phyloP scores from a whole-genome alignment of 2,113 vertebrate genomes.

The Catagonus wagneri region DNA sequence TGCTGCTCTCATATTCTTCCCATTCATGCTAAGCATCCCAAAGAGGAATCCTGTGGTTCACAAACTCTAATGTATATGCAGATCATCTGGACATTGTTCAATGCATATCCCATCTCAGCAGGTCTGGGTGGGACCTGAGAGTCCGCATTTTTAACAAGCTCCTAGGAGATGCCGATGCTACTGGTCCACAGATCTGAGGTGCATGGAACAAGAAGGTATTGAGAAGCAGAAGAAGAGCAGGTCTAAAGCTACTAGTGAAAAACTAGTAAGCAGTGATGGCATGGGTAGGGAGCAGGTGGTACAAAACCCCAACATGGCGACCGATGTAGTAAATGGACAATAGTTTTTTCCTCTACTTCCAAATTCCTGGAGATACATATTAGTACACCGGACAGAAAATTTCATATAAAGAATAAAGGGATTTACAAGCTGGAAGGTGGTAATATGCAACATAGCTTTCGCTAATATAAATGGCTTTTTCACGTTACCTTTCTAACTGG shows the following conservation, averaged over 20 bases:
- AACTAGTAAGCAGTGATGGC: not conserved
- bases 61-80: not conserved
- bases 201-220: not conserved
- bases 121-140: not conserved
- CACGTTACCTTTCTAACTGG: not conserved
- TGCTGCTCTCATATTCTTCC: not conserved
- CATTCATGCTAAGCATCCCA: not conserved
- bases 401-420: not conserved
- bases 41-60: not conserved
- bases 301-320: not conserved
- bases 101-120: not conserved
- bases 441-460: not conserved
- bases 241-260: not conserved
- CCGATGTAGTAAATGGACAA: not conserved
- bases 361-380: not conserved
- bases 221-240: not conserved
- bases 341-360: not conserved
- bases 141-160: constrained; percentile 14
- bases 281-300: not conserved
- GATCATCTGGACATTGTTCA: not conserved
- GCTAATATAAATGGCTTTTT: not conserved
- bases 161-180: not conserved
- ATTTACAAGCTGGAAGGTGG: not conserved
- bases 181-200: too few species aligned
- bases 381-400: not conserved